Evolutionary conservation across 1,140 invertebrate species (phyloP).

Genomic region (Drosophila pseudoobscura): DNA sequence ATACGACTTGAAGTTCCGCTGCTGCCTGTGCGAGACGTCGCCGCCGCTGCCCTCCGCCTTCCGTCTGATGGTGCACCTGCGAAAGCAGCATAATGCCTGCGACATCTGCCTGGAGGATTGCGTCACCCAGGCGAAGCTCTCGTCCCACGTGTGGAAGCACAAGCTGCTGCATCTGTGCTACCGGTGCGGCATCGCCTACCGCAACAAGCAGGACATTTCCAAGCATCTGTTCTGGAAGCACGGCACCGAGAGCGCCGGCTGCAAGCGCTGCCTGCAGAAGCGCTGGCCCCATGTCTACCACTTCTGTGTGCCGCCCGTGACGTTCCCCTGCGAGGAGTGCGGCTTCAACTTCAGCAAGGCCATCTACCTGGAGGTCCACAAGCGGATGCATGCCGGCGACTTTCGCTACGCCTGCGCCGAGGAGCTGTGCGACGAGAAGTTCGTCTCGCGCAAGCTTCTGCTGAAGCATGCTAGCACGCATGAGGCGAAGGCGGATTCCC

Average conservation of each 20-base stretch:
- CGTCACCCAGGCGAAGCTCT: constrained; percentile 88
- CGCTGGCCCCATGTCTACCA: constrained; percentile 96
- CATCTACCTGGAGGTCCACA: constrained; percentile 92
- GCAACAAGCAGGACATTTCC: constrained; percentile 93
- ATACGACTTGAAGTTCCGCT: constrained; percentile 86
- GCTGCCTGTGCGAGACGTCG: constrained; percentile 89
- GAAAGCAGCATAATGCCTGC: constrained; percentile 92
- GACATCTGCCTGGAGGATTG: constrained; percentile 93
- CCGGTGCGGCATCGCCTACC: constrained; percentile 92
- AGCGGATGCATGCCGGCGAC: constrained; percentile 89
- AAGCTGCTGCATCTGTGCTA: constrained; percentile 93
- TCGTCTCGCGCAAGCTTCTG: constrained; percentile 91
- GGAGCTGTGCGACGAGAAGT: constrained; percentile 88
- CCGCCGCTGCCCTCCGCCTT: constrained; percentile 91
- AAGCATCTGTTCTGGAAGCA: constrained; percentile 96
- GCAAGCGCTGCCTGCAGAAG: constrained; percentile 93
- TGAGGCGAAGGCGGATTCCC: constrained; percentile 63
- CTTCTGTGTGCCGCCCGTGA: constrained; percentile 91
- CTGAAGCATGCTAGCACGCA: constrained; percentile 86
- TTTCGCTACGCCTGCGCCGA: constrained; percentile 88
- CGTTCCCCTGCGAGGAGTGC: constrained; percentile 92
- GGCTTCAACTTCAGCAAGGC: constrained; percentile 89
- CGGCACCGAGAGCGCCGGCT: constrained; percentile 92
- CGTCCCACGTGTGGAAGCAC: constrained; percentile 94
- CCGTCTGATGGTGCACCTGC: constrained; percentile 92